A percentile compares a stretch with the other conserved stretches of the same genome.
phyloP scores from a whole-genome alignment of 1,140 invertebrate genomes.

The Episyrphus balteatus region DNA sequence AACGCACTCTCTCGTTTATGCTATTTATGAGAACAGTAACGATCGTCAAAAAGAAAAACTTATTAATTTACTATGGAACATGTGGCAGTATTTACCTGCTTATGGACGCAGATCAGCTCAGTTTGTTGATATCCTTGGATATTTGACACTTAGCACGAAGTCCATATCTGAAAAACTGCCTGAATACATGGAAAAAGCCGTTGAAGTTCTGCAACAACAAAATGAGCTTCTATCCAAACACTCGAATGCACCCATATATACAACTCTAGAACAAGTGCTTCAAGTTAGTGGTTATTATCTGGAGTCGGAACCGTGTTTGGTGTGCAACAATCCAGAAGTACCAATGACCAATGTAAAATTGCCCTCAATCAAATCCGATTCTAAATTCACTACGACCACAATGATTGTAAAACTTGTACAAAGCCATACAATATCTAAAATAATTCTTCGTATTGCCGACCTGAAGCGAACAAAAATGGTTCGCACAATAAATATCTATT shows the following conservation, averaged over 20 bases:
- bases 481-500: constrained; percentile 89
- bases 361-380: constrained; percentile 88
- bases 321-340: constrained; percentile 95
- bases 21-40: constrained; percentile 76
- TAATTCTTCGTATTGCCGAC: constrained; percentile 86
- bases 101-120: constrained; percentile 90
- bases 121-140: constrained; percentile 92
- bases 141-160: constrained; percentile 73
- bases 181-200: constrained; percentile 73
- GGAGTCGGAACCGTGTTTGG: constrained; percentile 92
- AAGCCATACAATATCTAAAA: constrained; percentile 89
- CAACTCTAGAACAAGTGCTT: constrained; percentile 79
- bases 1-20: constrained; percentile 77
- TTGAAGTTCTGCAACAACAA: constrained; percentile 72
- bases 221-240: constrained; percentile 81
- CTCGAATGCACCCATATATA: constrained; percentile 89
- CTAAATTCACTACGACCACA: constrained; percentile 94
- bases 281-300: constrained; percentile 94
- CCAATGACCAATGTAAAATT: constrained; percentile 86
- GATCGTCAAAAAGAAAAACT: constrained; percentile 64
- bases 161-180: constrained; percentile 43
- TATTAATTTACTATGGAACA: constrained; percentile 73
- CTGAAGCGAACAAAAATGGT: constrained; percentile 97
- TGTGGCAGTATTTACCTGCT: constrained; percentile 83
- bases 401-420: constrained; percentile 94